Conservation (phyloP, 2,888 invertebrate species). For the Psylliodes chrysocephalus region DNA sequence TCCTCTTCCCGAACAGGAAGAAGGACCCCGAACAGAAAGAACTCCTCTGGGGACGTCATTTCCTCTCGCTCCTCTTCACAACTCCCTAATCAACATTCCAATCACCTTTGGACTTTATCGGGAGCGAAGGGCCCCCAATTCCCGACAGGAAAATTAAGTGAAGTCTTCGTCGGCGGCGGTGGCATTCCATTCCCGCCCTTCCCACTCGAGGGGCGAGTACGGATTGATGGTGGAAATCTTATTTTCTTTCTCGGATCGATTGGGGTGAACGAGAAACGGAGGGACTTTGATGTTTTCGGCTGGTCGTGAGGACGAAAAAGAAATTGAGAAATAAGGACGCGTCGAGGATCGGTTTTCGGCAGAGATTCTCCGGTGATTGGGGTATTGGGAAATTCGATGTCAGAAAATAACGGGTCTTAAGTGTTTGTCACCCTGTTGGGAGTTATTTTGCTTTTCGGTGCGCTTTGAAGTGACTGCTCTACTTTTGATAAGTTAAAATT, state of each 20-base stretch:
- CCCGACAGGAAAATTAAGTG: slow-evolving; percentile 64
- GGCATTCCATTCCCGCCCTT: slow-evolving; percentile 58
- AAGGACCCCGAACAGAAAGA: slow-evolving; percentile 13
- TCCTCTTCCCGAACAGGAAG: slow-evolving; percentile 5
- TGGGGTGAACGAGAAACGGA: slow-evolving; percentile 51
- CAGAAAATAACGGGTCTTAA: slow-evolving; percentile 23
- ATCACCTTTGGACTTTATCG: slow-evolving; percentile 64
- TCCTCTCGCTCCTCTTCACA: slow-evolving; percentile 53
- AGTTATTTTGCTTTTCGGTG: not conserved
- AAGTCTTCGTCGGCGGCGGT: slow-evolving; percentile 50
- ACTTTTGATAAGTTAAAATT: too few relatives aligned
- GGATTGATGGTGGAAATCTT: slow-evolving; percentile 56
- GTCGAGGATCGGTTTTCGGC: slow-evolving; percentile 23
- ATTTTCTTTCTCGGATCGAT: slow-evolving; percentile 59
- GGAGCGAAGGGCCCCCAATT: slow-evolving; percentile 58
- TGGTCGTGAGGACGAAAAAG: slow-evolving; percentile 24
- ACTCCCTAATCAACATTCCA: slow-evolving; percentile 63
- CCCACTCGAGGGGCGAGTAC: slow-evolving; percentile 43
- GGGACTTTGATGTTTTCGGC: slow-evolving; percentile 34
- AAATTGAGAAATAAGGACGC: slow-evolving; percentile 30
- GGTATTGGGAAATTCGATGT: slow-evolving; percentile 27
- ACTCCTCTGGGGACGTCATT: slow-evolving; percentile 30
- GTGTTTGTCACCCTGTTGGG: slow-evolving; percentile 25
- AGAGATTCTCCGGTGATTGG: slow-evolving; percentile 22
- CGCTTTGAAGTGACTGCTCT: not conserved